Conservation (phyloP, 2,113 vertebrate species). For the Carettochelys insculpta region DNA sequence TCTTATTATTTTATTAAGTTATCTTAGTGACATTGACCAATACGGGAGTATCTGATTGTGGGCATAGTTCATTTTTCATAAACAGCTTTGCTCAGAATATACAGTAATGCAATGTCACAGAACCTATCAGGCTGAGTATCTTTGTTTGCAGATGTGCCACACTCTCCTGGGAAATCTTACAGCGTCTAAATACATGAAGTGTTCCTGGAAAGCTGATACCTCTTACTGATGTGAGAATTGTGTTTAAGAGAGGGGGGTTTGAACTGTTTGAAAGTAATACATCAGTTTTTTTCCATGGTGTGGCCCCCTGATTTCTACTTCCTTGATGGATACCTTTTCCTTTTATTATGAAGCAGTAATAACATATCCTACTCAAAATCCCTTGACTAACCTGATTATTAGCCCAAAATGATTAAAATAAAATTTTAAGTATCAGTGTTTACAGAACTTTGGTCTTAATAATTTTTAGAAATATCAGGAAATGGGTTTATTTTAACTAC, state of each 20-base stretch:
- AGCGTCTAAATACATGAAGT: slow-evolving; percentile 38
- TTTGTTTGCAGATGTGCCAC: slow-evolving; percentile 33
- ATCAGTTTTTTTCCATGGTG: not conserved
- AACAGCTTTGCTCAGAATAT: not conserved
- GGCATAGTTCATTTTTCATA: slow-evolving; percentile 10
- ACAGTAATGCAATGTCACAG: not conserved
- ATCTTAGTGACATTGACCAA: not conserved
- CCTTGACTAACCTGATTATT: not conserved
- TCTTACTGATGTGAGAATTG: slow-evolving; percentile 19
- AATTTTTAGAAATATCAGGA: not conserved
- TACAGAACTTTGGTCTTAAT: not conserved
- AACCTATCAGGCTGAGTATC: slow-evolving; percentile 25
- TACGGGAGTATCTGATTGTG: not conserved
- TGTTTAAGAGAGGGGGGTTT: slow-evolving; percentile 2
- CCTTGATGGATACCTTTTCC: not conserved
- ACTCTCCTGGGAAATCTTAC: slow-evolving; percentile 22
- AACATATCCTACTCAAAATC: not conserved
- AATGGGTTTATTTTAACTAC: not conserved
- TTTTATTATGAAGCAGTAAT: not conserved
- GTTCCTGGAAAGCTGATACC: slow-evolving; percentile 20
- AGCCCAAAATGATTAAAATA: not conserved
- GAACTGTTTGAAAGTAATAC: not conserved
- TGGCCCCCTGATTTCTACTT: not conserved
- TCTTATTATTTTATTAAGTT: not conserved
- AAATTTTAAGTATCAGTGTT: not conserved